Conservation (phyloP, 1,140 invertebrate genomes). For the Theocolax elegans region DNA sequence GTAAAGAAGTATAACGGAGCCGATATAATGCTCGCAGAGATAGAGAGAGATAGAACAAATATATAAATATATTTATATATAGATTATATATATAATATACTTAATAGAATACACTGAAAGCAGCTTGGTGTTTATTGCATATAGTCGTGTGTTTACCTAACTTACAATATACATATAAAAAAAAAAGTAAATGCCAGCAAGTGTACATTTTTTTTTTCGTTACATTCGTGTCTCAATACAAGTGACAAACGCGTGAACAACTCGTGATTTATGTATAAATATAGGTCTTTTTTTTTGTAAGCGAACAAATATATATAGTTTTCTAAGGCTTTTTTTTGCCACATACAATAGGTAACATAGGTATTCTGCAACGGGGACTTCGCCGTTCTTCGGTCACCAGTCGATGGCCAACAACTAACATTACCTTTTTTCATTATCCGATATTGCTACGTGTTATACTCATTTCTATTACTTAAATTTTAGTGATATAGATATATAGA, state of each 20-base stretch:
- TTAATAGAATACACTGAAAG: constrained; percentile 67
- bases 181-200: constrained; percentile 23
- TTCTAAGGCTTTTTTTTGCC: not conserved
- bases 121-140: constrained; percentile 65
- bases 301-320: constrained; percentile 1
- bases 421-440: constrained; percentile 13
- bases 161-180: constrained; percentile 31
- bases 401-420: constrained; percentile 35
- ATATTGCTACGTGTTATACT: not conserved
- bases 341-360: not conserved
- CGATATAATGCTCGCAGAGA: constrained; percentile 54
- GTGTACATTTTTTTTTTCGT: not conserved
- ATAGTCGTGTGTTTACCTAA: constrained; percentile 52
- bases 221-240: not conserved
- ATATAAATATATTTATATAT: constrained; percentile 52
- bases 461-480: not conserved
- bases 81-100: constrained; percentile 51
- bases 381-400: constrained; percentile 30
- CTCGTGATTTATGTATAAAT: no score
- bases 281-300: constrained; percentile 12
- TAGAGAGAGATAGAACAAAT: constrained; percentile 55
- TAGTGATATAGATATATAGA: no score
- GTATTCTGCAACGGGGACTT: constrained; percentile 1
- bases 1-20: constrained; percentile 60
- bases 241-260: constrained; percentile 18